Base-by-base conservation (phyloP, 2,113 vertebrate genomes). In the Sarotherodon lohbergeri region DNA sequence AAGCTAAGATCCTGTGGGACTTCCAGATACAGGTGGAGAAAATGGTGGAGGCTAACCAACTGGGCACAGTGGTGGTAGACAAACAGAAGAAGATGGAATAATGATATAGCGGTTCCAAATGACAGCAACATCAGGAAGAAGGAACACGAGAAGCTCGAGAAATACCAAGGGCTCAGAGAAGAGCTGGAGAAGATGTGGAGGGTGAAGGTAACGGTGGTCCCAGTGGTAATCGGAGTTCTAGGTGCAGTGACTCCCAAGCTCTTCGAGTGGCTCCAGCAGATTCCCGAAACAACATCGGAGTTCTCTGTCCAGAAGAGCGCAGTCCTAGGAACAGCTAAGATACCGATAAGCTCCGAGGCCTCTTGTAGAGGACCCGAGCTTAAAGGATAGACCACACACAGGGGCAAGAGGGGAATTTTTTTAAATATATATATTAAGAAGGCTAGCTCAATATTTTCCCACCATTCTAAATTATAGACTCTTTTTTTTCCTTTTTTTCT, bases 121-220 rank as follows among this genome's bases (percentile, higher is more conserved):
- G 0, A 32, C 27, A 61, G 57, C 1, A 17, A 32, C 8, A 61
- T 61, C 14, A 61, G 57, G 57, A 59, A 59, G 57, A 61, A 61
- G 14, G 1, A 61, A 61, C 1, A 0, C 22, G 2, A 56, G 57
- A 32, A 0, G 14, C 57, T 61, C 1, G 0, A 61, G 57, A 61
- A 61, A 32, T 61, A 17, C 57, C 27, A 61, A 32, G 14, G 27
- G 57, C 27, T 61, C 57, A 61, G 14, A 59, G 14, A 17, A 59
- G 57, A 32, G 14, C 57, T 17, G 8, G 3, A 61, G 27, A 61
- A 17, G 57, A 61, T 61, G 57, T 61, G 57, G 14, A 17, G 14
- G 57, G 8, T 61, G 57, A 61, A 17, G 14, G 8, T 59, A 9
- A 61, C 2, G 2, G 14, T 32, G 4, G 57, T 61, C 57, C 27